phyloP scores from a whole-genome alignment of 2,888 invertebrate species.

The Noctua comes region DNA sequence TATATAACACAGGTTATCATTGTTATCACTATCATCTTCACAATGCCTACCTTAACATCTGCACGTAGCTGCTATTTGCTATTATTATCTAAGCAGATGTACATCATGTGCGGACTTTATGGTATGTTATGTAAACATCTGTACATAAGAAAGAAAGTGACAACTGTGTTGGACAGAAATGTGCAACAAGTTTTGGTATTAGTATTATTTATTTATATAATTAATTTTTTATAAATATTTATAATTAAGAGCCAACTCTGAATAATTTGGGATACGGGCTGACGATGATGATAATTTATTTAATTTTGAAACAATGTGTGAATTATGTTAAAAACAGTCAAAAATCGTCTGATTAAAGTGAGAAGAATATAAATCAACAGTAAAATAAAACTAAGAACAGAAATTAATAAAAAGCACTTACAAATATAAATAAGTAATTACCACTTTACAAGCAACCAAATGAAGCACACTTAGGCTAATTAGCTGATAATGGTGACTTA shows the following conservation, averaged over 20 bases:
- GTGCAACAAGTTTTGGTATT: neutral
- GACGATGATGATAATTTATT: neutral
- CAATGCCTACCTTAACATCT: conserved; percentile 31
- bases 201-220: neutral
- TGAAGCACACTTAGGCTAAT: neutral
- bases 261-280: neutral
- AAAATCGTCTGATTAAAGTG: neutral
- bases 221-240: neutral
- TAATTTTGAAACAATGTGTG: neutral
- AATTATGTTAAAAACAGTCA: neutral
- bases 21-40: conserved; percentile 47
- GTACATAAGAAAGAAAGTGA: neutral
- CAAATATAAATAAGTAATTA: neutral
- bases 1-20: conserved; percentile 24
- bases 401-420: neutral
- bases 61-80: conserved; percentile 26
- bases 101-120: conserved; percentile 2
- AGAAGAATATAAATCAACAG: neutral
- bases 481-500: neutral
- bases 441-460: neutral
- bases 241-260: neutral
- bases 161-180: conserved; percentile 1
- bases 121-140: neutral
- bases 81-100: conserved; percentile 22
- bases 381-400: neutral